phyloP scores from a whole-genome alignment of 2,797 vertebrate species.

The Falco concolor region DNA sequence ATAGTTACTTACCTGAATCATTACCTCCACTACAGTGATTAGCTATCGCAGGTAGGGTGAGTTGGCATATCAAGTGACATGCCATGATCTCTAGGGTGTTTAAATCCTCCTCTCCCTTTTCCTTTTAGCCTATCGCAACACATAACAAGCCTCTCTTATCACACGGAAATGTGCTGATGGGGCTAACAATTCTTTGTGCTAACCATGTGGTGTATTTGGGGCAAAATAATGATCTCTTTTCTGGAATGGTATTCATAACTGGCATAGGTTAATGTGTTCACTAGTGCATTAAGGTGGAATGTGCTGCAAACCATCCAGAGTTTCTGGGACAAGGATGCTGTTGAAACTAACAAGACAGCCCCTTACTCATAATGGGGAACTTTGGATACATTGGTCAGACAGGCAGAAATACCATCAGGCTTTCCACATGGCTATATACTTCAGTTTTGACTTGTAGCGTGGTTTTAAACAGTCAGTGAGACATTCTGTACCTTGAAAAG shows the following conservation, averaged over 20 bases:
- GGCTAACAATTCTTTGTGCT: neutral
- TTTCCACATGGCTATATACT: neutral
- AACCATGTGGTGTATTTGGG: neutral
- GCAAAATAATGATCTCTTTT: neutral
- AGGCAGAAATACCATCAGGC: neutral
- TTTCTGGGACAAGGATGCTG: neutral
- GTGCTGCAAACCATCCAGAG: neutral
- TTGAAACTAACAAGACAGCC: neutral
- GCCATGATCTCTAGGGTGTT: neutral
- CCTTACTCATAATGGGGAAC: rapidly evolving
- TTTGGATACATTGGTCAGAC: neutral
- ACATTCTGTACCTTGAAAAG: neutral
- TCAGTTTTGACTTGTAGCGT: neutral
- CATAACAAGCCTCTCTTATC: neutral
- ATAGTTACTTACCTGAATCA: neutral
- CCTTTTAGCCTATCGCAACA: neutral
- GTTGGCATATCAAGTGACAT: neutral
- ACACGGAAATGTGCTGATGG: neutral
- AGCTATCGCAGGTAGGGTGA: neutral
- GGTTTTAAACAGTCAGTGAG: neutral
- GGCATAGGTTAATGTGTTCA: neutral
- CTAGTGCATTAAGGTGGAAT: neutral
- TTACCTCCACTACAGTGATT: neutral
- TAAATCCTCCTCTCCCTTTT: neutral
- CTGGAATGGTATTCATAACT: neutral